Conservation (phyloP, 1,140 invertebrate species). For the Pygmarrhopalites habei region DNA sequence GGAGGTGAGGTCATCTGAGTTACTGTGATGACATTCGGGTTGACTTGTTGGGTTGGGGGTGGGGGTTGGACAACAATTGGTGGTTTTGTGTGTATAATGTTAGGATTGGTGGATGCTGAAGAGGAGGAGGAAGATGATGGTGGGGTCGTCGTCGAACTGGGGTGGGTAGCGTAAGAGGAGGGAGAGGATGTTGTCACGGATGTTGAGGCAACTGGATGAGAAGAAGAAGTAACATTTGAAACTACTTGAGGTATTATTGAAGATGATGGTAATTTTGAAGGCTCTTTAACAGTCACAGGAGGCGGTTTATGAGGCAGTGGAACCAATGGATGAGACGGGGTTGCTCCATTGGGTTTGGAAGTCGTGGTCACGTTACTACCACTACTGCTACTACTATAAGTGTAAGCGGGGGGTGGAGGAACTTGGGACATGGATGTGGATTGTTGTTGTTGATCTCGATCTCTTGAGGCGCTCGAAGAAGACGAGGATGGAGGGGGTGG, state of each 20-base stretch:
- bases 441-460: too few species aligned
- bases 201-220: too few species aligned
- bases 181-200: background rate
- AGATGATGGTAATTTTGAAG: background rate
- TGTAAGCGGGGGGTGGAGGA: background rate
- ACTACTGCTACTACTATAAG: too few species aligned
- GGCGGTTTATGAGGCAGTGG: conserved; percentile 4
- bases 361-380: too few species aligned
- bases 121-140: background rate
- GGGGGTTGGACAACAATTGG: background rate
- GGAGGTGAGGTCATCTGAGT: background rate
- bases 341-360: conserved; percentile 5
- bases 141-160: background rate
- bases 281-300: background rate
- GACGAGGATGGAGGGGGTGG: background rate
- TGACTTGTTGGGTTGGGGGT: background rate
- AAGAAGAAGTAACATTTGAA: conserved; percentile 2
- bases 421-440: too few species aligned
- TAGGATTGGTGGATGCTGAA: background rate
- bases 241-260: background rate
- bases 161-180: conserved; percentile 1
- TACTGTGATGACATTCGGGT: background rate
- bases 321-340: background rate
- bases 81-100: background rate
- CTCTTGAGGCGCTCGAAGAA: too few species aligned